Evolutionary conservation across 1,140 invertebrate genomes (phyloP), one percentile per base, ranked within the genome.

Genomic region (Platyscapa corneri): DNA sequence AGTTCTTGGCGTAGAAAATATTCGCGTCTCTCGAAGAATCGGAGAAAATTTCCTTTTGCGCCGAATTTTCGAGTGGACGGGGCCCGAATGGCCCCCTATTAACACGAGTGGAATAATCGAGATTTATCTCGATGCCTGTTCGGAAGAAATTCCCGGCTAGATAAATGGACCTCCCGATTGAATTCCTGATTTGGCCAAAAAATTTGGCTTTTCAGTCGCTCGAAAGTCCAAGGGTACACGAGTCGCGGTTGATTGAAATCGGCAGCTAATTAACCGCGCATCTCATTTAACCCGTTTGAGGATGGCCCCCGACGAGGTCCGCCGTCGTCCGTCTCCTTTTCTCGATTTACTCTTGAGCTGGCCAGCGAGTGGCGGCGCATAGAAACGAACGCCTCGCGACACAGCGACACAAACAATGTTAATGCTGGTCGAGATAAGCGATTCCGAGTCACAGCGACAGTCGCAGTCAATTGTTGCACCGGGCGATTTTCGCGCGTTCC

Each of bases 371-470:
- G n/a, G n/a, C n/a, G n/a, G n/a, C n/a, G n/a, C n/a, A n/a, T n/a
- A n/a, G n/a, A n/a, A n/a, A n/a, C n/a, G n/a, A n/a, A n/a, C n/a
- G n/a, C n/a, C n/a, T 46, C 12, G 12, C 42, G 5, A 46, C 42
- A 2, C 65, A 34, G 34, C 70, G 27, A 37, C 20, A 46, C 0
- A 42, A 37, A 42, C 39, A 34, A 80, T 60, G 56, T 10, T 27
- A 60, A 27, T 3, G 23, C 10, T 60, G 2, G 10, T 14, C 56
- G 56, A 60, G 77, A 80, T 80, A 80, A 80, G 34, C 18, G 7
- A 49, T 49, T 10, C 18, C 27, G 42, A 81, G n/a, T n/a, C n/a
- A 81, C 79, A 81, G 70, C 70, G 64, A 70, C 32, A n/a, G n/a
- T n/a, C n/a, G n/a, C n/a, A n/a, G n/a, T n/a, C n/a, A n/a, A n/a